Conservation (phyloP, 2,888 invertebrate species). For the Scelioninae gen. 1 region DNA sequence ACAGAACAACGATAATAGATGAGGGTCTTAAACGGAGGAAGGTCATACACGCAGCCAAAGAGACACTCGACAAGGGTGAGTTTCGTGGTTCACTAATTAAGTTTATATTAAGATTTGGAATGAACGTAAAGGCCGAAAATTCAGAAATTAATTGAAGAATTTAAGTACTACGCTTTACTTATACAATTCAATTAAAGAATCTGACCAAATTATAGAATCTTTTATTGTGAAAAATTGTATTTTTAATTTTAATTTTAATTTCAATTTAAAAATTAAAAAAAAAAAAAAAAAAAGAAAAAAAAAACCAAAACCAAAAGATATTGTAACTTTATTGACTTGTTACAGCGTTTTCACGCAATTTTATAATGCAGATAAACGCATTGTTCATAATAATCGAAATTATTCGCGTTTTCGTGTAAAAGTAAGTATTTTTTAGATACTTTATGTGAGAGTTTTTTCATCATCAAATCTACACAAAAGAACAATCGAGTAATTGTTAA, state of each 20-base stretch:
- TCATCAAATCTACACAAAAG: constrained; percentile 59
- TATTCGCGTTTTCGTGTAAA: constrained; percentile 38
- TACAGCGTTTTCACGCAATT: no score
- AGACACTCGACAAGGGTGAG: constrained; percentile 86
- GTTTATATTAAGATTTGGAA: no score
- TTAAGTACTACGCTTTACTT: no score
- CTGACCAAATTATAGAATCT: no score
- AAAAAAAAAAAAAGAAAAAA: no score
- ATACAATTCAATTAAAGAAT: no score
- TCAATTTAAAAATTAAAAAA: no score
- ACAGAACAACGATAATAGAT: constrained; percentile 74
- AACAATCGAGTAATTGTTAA: constrained; percentile 69
- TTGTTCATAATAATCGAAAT: constrained; percentile 8
- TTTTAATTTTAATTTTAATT: no score
- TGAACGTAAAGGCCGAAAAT: no score
- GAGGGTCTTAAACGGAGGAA: constrained; percentile 85
- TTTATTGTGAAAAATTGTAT: no score
- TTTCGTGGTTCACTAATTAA: constrained; percentile 27
- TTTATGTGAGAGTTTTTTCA: constrained; percentile 65
- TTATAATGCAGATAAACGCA: background rate
- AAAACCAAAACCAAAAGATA: background rate
- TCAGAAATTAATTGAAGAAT: no score
- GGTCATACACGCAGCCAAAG: constrained; percentile 86
- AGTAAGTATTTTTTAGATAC: constrained; percentile 53
- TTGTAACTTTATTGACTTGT: background rate